Conservation (phyloP, 2,113 vertebrate species). For the Choloepus hoffmanni region DNA sequence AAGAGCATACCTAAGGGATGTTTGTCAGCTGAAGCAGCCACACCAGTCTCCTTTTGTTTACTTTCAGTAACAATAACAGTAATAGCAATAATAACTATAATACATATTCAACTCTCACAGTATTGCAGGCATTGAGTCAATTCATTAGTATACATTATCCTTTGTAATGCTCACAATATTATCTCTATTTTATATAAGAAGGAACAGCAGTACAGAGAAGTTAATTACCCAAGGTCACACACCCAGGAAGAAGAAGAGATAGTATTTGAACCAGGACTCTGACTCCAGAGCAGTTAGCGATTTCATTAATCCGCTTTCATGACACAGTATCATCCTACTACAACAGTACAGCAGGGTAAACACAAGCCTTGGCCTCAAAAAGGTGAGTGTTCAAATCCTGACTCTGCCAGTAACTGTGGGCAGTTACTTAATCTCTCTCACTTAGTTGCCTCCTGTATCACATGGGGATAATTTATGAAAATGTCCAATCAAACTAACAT, state of each 20-base stretch:
- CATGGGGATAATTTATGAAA: background rate
- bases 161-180: background rate
- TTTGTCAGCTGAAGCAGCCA: conserved; percentile 20
- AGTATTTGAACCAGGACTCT: background rate
- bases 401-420: background rate
- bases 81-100: background rate
- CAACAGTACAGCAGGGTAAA: background rate
- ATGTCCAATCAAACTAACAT: conserved; percentile 1
- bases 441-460: background rate
- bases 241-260: background rate
- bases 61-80: background rate
- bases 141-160: background rate
- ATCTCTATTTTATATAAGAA: background rate
- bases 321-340: background rate
- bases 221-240: background rate
- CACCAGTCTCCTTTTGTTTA: background rate
- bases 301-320: background rate
- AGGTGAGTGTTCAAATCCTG: background rate
- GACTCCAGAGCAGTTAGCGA: background rate
- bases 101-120: background rate
- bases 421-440: background rate
- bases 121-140: background rate
- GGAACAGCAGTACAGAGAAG: background rate
- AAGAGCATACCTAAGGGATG: background rate
- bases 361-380: background rate